Conservation (phyloP, 2,113 vertebrate species). For the Campylorhamphus procurvoides region DNA sequence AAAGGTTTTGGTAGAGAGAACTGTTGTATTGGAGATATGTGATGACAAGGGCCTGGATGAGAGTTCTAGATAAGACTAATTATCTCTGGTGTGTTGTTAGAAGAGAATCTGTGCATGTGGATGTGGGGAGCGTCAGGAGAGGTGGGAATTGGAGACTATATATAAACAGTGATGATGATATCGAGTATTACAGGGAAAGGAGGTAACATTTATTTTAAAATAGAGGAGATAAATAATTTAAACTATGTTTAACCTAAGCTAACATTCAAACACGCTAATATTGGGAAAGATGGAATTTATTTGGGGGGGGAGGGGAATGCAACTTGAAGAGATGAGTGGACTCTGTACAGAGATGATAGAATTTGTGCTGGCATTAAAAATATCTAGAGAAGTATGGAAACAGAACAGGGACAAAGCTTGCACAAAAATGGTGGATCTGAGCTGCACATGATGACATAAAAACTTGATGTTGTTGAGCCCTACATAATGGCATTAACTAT, state of each 20-base stretch:
- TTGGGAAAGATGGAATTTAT: not conserved
- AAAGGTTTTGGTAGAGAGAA: not conserved
- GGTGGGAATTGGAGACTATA: not conserved
- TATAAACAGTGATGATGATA: not conserved
- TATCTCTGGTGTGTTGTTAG: not conserved
- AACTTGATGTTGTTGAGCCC: not conserved
- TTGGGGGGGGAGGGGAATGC: rapidly evolving
- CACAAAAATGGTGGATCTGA: not conserved
- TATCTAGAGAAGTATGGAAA: not conserved
- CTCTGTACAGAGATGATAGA: not conserved
- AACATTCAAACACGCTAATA: not conserved
- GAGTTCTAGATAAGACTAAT: not conserved
- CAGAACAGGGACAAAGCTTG: not conserved
- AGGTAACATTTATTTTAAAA: not conserved
- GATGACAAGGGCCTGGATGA: not conserved
- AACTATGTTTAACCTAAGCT: not conserved
- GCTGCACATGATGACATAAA: not conserved
- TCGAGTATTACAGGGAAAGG: not conserved
- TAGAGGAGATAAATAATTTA: not conserved
- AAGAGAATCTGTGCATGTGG: not conserved
- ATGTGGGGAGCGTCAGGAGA: not conserved
- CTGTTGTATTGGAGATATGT: rapidly evolving
- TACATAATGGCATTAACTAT: not conserved
- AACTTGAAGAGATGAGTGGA: not conserved
- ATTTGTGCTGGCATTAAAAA: not conserved